Conservation (phyloP, 2,797 vertebrate species). For the Kryptolebias ocellatus region DNA sequence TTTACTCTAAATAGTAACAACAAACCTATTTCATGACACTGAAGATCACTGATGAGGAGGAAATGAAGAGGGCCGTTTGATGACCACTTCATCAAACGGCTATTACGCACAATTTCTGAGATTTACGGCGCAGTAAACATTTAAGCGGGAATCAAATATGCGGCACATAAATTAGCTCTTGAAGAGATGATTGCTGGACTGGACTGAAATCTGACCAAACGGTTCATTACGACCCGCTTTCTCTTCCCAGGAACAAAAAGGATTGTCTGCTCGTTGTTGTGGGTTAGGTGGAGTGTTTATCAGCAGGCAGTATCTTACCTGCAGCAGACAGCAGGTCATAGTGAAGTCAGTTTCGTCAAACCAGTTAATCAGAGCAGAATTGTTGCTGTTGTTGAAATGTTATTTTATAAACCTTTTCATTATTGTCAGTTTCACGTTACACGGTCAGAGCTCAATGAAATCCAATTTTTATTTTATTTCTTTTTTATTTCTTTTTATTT, state of each 20-base stretch:
- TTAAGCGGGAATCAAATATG: slow-evolving; percentile 22
- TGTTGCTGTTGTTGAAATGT: no score
- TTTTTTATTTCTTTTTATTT: no score
- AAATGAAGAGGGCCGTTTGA: not conserved
- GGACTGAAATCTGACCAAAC: not conserved
- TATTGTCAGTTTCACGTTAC: no score
- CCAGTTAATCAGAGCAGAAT: not conserved
- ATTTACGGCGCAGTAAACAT: slow-evolving; percentile 15
- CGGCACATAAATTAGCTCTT: slow-evolving; percentile 24
- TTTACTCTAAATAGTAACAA: slow-evolving; percentile 10
- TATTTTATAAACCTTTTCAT: no score
- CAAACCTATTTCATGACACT: slow-evolving; percentile 11
- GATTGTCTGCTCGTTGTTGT: not conserved
- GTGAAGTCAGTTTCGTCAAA: not conserved
- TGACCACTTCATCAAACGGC: slow-evolving; percentile 26
- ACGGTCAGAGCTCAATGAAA: no score
- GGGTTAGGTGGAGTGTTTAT: not conserved
- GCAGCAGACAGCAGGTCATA: not conserved
- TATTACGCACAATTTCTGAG: slow-evolving; percentile 24
- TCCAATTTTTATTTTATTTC: no score
- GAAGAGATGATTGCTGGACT: slow-evolving; percentile 19
- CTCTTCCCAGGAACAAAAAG: not conserved
- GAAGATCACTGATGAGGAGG: slow-evolving; percentile 5
- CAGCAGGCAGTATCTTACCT: not conserved
- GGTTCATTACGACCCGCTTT: not conserved